Conservation (phyloP, 2,113 vertebrate species). For the Oreamnos americanus region DNA sequence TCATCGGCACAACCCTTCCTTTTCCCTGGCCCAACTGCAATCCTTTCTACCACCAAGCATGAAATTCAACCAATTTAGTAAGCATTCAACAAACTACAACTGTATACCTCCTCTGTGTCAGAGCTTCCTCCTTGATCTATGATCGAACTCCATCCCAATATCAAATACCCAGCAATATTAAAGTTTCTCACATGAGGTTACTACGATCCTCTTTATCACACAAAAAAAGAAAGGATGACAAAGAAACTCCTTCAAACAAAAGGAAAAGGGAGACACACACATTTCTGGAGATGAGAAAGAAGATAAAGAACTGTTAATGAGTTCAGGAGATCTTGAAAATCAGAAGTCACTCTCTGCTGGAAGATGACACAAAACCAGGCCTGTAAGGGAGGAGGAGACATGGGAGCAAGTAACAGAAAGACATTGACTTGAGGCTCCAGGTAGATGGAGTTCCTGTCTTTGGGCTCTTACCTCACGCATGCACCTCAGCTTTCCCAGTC, state of each 20-base stretch:
- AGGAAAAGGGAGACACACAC: background rate
- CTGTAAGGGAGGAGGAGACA: background rate
- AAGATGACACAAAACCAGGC: background rate
- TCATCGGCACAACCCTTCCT: background rate
- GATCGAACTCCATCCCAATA: background rate
- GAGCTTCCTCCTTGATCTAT: background rate
- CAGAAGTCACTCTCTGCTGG: background rate
- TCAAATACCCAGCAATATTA: background rate
- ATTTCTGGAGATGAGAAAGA: background rate
- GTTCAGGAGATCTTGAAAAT: background rate
- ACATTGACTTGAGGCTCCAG: background rate
- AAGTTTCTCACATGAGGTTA: background rate
- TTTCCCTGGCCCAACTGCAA: background rate
- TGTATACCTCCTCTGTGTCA: background rate
- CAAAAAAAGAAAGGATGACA: background rate
- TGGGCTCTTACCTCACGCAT: slow-evolving; percentile 85
- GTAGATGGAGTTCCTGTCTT: background rate
- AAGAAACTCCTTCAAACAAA: slow-evolving; percentile 4
- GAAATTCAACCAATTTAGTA: background rate
- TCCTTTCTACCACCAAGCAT: background rate
- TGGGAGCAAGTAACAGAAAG: background rate
- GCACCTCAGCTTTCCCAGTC: slow-evolving; percentile 92
- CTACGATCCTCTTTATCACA: background rate
- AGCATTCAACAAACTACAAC: background rate
- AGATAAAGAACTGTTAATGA: slow-evolving; percentile 31